Percentiles rank a stretch among this genome's conserved stretches.
Evolutionary conservation across 2,797 vertebrate species (phyloP).

Genomic region (Muscicapa comitata): DNA sequence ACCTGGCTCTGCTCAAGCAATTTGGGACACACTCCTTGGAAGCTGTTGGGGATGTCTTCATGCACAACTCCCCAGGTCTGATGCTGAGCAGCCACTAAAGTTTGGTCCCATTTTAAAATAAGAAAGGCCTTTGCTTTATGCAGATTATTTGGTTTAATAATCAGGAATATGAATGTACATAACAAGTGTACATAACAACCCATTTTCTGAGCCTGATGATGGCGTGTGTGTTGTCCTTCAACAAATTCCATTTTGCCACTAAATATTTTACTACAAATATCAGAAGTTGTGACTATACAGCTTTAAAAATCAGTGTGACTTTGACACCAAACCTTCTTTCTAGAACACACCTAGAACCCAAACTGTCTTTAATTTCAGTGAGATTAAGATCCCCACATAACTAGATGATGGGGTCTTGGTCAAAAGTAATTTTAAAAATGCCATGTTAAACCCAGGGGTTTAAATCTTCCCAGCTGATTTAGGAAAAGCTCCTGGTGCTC

Average conservation of each 20-base stretch:
- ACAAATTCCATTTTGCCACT: neutral
- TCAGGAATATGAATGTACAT: neutral
- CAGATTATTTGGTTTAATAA: neutral
- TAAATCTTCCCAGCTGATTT: neutral
- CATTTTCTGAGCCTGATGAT: neutral
- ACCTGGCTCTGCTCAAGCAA: neutral
- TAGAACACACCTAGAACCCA: neutral
- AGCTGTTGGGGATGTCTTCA: neutral
- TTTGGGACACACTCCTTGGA: neutral
- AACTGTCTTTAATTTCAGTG: neutral
- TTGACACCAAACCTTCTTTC: neutral
- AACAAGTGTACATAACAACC: neutral
- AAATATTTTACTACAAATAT: neutral
- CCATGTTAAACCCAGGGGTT: neutral
- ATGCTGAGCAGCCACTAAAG: accelerated
- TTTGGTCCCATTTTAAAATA: neutral
- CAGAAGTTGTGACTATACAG: neutral
- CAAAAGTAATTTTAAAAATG: neutral
- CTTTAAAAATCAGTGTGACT: neutral
- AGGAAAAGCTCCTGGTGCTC: neutral
- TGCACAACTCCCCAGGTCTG: neutral
- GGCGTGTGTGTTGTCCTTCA: neutral
- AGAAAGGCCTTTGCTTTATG: neutral
- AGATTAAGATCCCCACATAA: neutral
- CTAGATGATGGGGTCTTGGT: neutral